Evolutionary conservation across 2,888 invertebrate genomes (phyloP), one percentile per base, ranked within the genome.

Genomic region (Griposia aprilina): DNA sequence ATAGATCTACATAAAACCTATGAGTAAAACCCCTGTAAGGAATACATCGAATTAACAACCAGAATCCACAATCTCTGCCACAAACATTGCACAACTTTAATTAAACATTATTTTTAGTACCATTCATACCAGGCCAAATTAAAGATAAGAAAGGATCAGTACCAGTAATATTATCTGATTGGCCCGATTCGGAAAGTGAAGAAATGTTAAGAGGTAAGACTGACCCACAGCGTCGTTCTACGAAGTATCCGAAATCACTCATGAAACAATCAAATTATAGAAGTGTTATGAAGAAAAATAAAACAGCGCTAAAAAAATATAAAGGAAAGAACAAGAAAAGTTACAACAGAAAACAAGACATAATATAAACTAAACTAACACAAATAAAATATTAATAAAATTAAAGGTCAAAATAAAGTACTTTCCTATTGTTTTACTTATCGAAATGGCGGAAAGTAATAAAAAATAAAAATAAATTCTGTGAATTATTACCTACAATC

Each of bases 121-220:
- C 87, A 67, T 87, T 87, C 57, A 1, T 77, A 41, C 76, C 82
- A 41, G 78, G 81, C 11, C 65, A 76, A 65, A 55, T 36, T 23
- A 36, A 36, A 36, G 6, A 6, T n/a, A 36, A 20, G n/a, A 4
- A 55, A n/a, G 52, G 17, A 36, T 10, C 23, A 36, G 3, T n/a
- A 11, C 5, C 6, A 23, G 15, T 17, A 15, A 5, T 2, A 1
- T 10, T 52, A 0, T 10, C 30, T 30, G 17, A 68, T 15, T 7
- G 1, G 26, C 2, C 15, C 8, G 2, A 1, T 66, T 36, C 10
- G 11, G 45, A 63, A 17, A 50, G 4, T 55, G 41, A n/a, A 59
- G 17, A 66, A 20, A 11, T 67, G 5, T 20, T 76, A 67, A 26
- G 66, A 13, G 50, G 17, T 26, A 30, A 67, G 26, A 15, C 17